phyloP scores from a whole-genome alignment of 2,113 vertebrate genomes.

The Leptosomus discolor region DNA sequence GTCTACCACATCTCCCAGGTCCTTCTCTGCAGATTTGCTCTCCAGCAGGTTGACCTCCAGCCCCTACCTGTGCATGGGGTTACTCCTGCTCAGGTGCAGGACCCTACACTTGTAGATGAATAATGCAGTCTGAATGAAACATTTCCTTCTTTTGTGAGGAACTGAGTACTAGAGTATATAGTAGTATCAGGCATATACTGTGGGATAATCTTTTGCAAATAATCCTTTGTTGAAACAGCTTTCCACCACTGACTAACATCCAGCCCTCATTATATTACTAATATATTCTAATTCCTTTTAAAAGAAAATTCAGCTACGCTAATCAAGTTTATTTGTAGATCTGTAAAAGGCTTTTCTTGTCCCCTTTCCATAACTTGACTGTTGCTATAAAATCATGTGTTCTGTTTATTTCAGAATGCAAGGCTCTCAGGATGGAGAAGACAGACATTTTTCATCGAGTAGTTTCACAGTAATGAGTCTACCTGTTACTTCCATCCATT shows the following conservation, averaged over 20 bases:
- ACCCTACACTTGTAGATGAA: too few species aligned
- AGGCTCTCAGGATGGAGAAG: background rate
- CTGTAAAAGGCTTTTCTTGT: background rate
- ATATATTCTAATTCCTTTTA: background rate
- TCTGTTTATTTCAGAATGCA: background rate
- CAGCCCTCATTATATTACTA: background rate
- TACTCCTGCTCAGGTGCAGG: too few species aligned
- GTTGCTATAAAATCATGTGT: background rate
- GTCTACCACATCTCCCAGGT: too few species aligned
- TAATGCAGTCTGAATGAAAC: background rate
- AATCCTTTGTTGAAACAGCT: background rate
- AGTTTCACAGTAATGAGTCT: background rate
- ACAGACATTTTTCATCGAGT: background rate
- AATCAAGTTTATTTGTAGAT: background rate
- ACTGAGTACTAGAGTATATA: background rate
- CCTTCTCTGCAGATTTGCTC: too few species aligned
- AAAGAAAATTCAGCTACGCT: background rate
- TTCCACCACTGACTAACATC: background rate
- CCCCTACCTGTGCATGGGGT: too few species aligned
- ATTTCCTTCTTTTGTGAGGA: background rate
- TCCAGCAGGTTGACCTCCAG: too few species aligned
- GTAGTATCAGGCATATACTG: background rate
- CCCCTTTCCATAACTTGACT: background rate
- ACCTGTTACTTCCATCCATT: background rate
- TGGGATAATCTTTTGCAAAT: background rate